Evolutionary conservation across 1,140 invertebrate genomes (phyloP).

Genomic region (Melitaea cinxia): DNA sequence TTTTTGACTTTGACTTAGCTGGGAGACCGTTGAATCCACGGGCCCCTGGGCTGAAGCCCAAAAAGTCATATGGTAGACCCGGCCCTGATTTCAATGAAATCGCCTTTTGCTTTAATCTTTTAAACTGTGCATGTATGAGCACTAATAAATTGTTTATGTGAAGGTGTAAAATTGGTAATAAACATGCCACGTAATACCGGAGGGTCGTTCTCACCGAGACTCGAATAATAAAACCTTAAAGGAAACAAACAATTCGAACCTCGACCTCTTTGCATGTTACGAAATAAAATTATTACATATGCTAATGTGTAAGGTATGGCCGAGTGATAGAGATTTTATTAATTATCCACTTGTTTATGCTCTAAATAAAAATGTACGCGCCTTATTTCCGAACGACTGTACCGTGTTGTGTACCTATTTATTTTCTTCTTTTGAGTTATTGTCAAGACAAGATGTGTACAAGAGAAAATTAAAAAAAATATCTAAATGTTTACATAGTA

Average conservation of each 20-base stretch:
- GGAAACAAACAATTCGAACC: constrained; percentile 61
- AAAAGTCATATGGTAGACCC: too few species aligned
- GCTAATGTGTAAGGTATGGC: constrained; percentile 1
- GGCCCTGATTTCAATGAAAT: neutral
- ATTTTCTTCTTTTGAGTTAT: too few species aligned
- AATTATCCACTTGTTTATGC: too few species aligned
- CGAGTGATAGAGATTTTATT: neutral
- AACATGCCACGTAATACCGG: constrained; percentile 64
- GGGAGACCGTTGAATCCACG: too few species aligned
- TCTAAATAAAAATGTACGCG: too few species aligned
- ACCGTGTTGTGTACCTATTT: too few species aligned
- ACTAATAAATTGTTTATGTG: constrained; percentile 21
- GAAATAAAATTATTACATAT: constrained; percentile 45
- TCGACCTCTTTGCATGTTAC: constrained; percentile 71
- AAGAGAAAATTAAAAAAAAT: too few species aligned
- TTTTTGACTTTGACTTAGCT: too few species aligned
- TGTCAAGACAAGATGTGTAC: too few species aligned
- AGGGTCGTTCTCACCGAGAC: constrained; percentile 52
- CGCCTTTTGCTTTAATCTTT: neutral
- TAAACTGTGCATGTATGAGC: constrained; percentile 4
- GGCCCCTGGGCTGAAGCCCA: too few species aligned
- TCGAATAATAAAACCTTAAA: constrained; percentile 63
- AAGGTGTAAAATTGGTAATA: constrained; percentile 62
- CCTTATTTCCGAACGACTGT: too few species aligned
- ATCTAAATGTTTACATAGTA: too few species aligned